phyloP scores from a whole-genome alignment of 1,140 invertebrate genomes.

The Drosophila quadrilineata region DNA sequence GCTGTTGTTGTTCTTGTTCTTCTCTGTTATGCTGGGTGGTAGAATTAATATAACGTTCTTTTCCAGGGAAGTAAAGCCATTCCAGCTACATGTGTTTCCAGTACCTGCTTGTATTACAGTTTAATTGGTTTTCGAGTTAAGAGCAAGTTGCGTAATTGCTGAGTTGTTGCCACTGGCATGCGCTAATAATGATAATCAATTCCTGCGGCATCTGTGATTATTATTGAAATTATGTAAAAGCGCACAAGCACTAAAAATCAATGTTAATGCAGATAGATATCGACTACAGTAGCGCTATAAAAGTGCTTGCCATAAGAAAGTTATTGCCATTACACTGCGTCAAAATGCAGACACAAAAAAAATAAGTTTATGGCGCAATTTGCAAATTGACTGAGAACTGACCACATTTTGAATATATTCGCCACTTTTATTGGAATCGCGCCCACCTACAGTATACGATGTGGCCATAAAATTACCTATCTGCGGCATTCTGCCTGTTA shows the following conservation, averaged over 20 bases:
- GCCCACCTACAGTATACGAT: slow-evolving; percentile 14
- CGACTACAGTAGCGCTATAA: neutral
- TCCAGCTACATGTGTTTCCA: slow-evolving; percentile 30
- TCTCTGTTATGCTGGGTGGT: slow-evolving; percentile 42
- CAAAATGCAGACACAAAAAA: slow-evolving; percentile 26
- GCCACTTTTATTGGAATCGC: slow-evolving; percentile 44
- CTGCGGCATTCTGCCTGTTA: slow-evolving; percentile 33
- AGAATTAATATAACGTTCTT: slow-evolving; percentile 72
- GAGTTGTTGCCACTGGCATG: slow-evolving; percentile 12
- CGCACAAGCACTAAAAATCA: no score
- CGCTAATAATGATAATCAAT: neutral
- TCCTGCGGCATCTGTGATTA: no score
- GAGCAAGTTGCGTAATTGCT: slow-evolving; percentile 28
- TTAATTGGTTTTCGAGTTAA: slow-evolving; percentile 28
- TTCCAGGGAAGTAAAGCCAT: slow-evolving; percentile 52
- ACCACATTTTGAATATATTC: no score
- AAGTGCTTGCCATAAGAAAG: neutral
- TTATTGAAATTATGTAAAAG: no score
- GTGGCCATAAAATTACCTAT: slow-evolving; percentile 44
- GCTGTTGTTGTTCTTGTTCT: slow-evolving; percentile 20
- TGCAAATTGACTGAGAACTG: slow-evolving; percentile 63
- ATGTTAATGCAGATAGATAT: no score
- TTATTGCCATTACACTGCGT: slow-evolving; percentile 17
- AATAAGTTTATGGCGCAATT: slow-evolving; percentile 59
- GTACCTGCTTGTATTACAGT: slow-evolving; percentile 19